Percentiles rank a stretch among this genome's conserved stretches.
Conservation (phyloP, 2,113 vertebrate genomes). For the Anarrhichthys ocellatus region DNA sequence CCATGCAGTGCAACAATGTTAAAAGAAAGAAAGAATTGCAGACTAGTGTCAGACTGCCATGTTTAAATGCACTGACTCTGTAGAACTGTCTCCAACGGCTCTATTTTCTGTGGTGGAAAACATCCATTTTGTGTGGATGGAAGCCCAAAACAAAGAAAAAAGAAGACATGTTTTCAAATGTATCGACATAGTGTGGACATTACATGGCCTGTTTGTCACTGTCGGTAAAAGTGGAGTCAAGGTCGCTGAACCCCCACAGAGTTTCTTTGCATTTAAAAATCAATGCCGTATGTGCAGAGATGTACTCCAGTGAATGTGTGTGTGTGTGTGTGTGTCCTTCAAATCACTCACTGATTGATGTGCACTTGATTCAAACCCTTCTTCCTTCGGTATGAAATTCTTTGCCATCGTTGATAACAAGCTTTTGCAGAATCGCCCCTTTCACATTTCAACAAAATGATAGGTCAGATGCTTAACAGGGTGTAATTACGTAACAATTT, state of each 20-base stretch:
- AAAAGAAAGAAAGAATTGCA: no score
- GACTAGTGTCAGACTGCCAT: no score
- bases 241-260: slow-evolving; percentile 33
- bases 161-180: slow-evolving; percentile 3
- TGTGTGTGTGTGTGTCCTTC: slow-evolving; percentile 12
- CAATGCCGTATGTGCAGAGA: slow-evolving; percentile 26
- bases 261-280: slow-evolving; percentile 54
- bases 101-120: slow-evolving; percentile 5
- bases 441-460: slow-evolving; percentile 71
- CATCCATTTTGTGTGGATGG: background rate
- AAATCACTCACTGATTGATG: slow-evolving; percentile 55
- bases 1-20: no score
- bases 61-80: background rate
- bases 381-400: slow-evolving; percentile 43
- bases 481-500: slow-evolving; percentile 77
- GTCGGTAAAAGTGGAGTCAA: slow-evolving; percentile 26
- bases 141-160: background rate
- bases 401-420: slow-evolving; percentile 59
- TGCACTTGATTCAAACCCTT: slow-evolving; percentile 43
- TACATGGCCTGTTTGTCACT: slow-evolving; percentile 1
- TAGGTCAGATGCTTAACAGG: slow-evolving; percentile 67
- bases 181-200: background rate
- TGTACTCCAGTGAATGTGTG: slow-evolving; percentile 7
- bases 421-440: slow-evolving; percentile 44
- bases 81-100: background rate